Conservation (phyloP, 2,888 invertebrate genomes). For the Folsomia candida region DNA sequence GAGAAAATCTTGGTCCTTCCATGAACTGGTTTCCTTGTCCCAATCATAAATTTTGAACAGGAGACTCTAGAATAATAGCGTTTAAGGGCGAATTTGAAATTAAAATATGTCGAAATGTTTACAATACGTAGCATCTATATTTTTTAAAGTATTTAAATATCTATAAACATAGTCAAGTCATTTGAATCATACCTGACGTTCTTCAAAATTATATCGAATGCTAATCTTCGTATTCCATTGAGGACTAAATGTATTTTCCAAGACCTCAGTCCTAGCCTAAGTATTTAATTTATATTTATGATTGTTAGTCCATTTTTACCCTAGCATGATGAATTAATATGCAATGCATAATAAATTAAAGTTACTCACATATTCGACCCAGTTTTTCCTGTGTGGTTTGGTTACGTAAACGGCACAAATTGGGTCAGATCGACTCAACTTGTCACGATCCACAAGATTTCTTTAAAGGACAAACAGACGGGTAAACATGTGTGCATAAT, state of each 20-base stretch:
- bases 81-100: no score
- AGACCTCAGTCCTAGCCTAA: constrained; percentile 54
- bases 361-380: constrained; percentile 52
- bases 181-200: constrained; percentile 50
- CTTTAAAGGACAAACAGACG: constrained; percentile 46
- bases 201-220: constrained; percentile 58
- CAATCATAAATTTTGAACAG: constrained; percentile 54
- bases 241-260: constrained; percentile 54
- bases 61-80: constrained; percentile 54
- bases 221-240: constrained; percentile 57
- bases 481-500: neutral
- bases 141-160: neutral
- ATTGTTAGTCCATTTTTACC: no score
- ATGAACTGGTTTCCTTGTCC: constrained; percentile 45
- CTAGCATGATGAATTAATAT: no score
- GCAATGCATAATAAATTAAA: no score
- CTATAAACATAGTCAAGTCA: no score
- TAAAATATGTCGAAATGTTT: neutral
- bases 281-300: no score
- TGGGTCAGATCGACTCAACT: constrained; percentile 57
- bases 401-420: constrained; percentile 54
- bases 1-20: constrained; percentile 53
- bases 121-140: neutral
- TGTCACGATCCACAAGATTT: constrained; percentile 55
- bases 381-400: constrained; percentile 49